Percentiles rank a stretch among this genome's conserved stretches.
Evolutionary conservation across 2,888 invertebrate species (phyloP).

Genomic region (Eueremaeus valkanovi): DNA sequence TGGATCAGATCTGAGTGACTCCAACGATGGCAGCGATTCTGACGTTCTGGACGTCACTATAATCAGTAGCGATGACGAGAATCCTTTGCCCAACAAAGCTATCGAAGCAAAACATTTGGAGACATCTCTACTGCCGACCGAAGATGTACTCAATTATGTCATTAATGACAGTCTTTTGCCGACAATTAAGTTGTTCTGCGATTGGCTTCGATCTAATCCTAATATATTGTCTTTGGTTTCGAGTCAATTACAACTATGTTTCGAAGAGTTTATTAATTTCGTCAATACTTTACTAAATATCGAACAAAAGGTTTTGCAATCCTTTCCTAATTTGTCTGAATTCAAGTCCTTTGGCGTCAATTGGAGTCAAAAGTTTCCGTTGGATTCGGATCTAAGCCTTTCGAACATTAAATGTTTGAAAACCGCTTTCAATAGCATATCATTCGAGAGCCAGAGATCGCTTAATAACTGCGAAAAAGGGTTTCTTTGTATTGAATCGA

Average conservation of each 20-base stretch:
- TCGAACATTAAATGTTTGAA: constrained; percentile 41
- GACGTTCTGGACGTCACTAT: constrained; percentile 31
- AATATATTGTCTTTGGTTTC: constrained; percentile 59
- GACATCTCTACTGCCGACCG: neutral
- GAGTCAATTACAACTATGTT: constrained; percentile 49
- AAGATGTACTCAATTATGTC: constrained; percentile 40
- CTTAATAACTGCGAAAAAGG: constrained; percentile 36
- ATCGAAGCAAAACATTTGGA: neutral
- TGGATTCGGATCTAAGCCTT: constrained; percentile 47
- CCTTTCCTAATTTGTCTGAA: constrained; percentile 1
- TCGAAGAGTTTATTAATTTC: constrained; percentile 41
- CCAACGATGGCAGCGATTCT: constrained; percentile 42
- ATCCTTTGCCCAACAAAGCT: neutral
- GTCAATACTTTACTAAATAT: constrained; percentile 30
- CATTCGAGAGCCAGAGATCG: neutral
- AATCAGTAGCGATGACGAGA: constrained; percentile 38
- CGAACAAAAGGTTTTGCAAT: constrained; percentile 25
- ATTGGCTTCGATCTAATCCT: constrained; percentile 76
- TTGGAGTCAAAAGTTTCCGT: constrained; percentile 46
- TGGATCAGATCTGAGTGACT: constrained; percentile 44
- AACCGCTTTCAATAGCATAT: neutral
- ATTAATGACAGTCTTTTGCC: constrained; percentile 53
- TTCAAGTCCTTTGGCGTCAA: constrained; percentile 32
- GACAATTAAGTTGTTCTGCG: constrained; percentile 71
- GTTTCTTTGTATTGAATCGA: constrained; percentile 35